phyloP scores from a whole-genome alignment of 2,113 vertebrate species.

The Numida meleagris region DNA sequence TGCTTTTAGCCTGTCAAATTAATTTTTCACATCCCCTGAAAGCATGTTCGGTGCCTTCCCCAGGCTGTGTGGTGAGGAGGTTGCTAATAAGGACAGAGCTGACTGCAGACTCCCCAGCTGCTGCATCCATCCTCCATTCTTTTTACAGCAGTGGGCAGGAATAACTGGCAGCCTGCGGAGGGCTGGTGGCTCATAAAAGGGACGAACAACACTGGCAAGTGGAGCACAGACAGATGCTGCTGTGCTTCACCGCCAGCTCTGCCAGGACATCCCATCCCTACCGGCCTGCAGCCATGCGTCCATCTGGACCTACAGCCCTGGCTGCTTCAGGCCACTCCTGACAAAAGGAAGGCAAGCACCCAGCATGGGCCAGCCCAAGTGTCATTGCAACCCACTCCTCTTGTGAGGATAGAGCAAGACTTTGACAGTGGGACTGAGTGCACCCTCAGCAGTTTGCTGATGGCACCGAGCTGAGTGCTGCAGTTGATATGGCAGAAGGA shows the following conservation, averaged over 20 bases:
- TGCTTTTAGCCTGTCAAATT: constrained; percentile 49
- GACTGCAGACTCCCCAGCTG: constrained; percentile 52
- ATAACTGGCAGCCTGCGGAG: constrained; percentile 1
- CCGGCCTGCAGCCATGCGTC: not conserved
- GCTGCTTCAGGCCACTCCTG: not conserved
- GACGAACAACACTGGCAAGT: not conserved
- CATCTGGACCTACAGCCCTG: constrained; percentile 2
- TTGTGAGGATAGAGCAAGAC: not conserved
- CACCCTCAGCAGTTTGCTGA: not conserved
- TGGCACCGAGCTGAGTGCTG: not conserved
- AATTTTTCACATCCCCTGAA: constrained; percentile 47
- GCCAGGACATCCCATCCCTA: constrained; percentile 36
- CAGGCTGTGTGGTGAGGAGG: constrained; percentile 19
- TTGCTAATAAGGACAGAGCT: constrained; percentile 31
- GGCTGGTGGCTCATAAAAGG: constrained; percentile 56
- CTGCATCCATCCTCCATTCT: constrained; percentile 25
- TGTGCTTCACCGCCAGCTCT: not conserved
- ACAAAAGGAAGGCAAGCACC: not conserved
- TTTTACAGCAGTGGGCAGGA: not conserved
- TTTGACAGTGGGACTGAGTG: not conserved
- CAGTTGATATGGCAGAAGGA: not conserved
- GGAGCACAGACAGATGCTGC: not conserved
- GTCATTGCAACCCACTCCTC: accelerated
- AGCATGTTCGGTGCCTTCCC: not conserved
- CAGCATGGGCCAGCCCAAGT: accelerated